These are phyloP conservation scores for Rhopalosiphum padi DNA, from an alignment of 1,140 invertebrate genomes.

Conservation along the genomic window DNA sequence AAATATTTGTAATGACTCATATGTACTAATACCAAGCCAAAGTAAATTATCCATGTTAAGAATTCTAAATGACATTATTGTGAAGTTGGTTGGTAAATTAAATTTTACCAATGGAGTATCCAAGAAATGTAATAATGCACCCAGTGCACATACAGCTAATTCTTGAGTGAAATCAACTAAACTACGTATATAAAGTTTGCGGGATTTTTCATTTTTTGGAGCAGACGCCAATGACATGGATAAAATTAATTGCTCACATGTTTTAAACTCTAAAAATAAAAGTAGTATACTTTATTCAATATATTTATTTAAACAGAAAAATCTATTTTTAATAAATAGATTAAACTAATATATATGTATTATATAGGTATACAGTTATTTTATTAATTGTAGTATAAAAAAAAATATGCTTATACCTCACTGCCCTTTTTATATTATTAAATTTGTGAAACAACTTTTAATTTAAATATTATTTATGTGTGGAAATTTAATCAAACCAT, in stretches of 20 bases:
- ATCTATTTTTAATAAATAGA: not conserved
- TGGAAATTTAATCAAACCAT: not conserved
- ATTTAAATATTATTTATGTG: not conserved
- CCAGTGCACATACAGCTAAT: conserved; percentile 74
- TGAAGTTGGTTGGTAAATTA: conserved; percentile 66
- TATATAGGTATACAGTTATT: too few species aligned
- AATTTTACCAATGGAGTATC: conserved; percentile 72
- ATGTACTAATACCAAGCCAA: conserved; percentile 76
- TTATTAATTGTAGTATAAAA: too few species aligned
- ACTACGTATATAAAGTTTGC: conserved; percentile 72
- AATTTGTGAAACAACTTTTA: too few species aligned
- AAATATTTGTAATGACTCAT: conserved; percentile 78
- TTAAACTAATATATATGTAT: too few species aligned
- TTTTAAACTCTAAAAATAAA: conserved; percentile 68
- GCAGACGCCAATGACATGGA: conserved; percentile 70
- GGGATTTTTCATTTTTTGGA: conserved; percentile 69
- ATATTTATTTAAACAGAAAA: not conserved
- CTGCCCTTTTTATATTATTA: too few species aligned
- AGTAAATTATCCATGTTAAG: conserved; percentile 73
- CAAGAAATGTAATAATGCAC: conserved; percentile 76
- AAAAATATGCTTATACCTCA: too few species aligned
- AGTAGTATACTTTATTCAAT: conserved; percentile 19
- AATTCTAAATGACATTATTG: conserved; percentile 70
- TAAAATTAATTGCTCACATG: conserved; percentile 70
- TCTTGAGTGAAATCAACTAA: conserved; percentile 71